phyloP scores from a whole-genome alignment of 2,113 vertebrate genomes.

The Ophthalmolycus amberensis region DNA sequence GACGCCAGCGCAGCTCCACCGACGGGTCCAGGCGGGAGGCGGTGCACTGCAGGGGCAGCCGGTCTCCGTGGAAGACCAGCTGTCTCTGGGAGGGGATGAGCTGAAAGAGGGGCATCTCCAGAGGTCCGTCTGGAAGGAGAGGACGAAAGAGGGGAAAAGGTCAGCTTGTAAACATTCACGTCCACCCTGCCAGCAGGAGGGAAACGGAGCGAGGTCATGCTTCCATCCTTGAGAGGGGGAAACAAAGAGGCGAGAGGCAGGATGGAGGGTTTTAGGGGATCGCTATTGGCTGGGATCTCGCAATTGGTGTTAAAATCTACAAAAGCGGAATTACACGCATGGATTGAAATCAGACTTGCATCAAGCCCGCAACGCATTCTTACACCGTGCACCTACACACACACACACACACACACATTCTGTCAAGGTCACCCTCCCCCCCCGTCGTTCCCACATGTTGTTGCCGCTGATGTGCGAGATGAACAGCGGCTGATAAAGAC shows the following conservation, averaged over 20 bases:
- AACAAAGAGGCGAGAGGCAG: background rate
- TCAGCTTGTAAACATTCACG: constrained; percentile 23
- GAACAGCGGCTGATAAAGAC: constrained; percentile 63
- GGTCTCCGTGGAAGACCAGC: constrained; percentile 91
- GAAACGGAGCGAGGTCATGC: constrained; percentile 7
- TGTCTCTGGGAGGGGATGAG: constrained; percentile 92
- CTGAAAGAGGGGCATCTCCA: constrained; percentile 92
- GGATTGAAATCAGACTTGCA: constrained; percentile 6
- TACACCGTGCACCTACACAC: background rate
- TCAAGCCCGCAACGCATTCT: constrained; percentile 3
- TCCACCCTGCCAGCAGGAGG: background rate
- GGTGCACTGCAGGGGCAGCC: constrained; percentile 91
- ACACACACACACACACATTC: constrained; percentile 20
- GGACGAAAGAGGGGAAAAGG: constrained; percentile 17
- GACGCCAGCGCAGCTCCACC: constrained; percentile 86
- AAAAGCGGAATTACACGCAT: background rate
- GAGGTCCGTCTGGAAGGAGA: constrained; percentile 83
- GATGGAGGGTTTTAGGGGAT: background rate
- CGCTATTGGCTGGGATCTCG: background rate
- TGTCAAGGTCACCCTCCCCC: constrained; percentile 59
- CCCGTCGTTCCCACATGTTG: constrained; percentile 29
- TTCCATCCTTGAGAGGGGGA: constrained; percentile 8
- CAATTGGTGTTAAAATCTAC: background rate
- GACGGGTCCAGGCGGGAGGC: constrained; percentile 86
- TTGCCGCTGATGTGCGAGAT: constrained; percentile 52